Evolutionary conservation across 2,113 vertebrate species (phyloP).

Genomic region (Bufo gargarizans): DNA sequence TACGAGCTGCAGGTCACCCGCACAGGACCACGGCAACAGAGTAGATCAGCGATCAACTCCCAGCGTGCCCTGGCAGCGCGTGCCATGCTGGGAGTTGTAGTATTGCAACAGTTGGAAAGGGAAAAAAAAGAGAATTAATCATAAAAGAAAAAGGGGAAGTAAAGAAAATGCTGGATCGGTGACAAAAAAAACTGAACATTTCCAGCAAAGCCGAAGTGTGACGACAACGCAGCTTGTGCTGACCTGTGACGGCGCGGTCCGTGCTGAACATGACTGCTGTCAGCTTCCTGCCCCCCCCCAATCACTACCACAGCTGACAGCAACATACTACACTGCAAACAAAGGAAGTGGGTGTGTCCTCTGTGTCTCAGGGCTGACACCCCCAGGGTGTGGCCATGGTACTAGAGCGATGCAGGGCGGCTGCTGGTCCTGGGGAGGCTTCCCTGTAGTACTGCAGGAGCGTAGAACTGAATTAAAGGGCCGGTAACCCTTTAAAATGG

Average conservation of each 20-base stretch:
- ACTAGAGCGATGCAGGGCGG: not conserved
- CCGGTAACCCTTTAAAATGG: not conserved
- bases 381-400: not conserved
- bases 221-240: not conserved
- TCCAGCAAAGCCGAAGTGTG: too few relatives aligned
- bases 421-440: not conserved
- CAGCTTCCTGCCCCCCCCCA: not conserved
- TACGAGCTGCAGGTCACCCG: too few relatives aligned
- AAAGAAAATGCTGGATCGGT: too few relatives aligned
- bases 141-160: too few relatives aligned
- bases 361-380: not conserved
- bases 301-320: not conserved
- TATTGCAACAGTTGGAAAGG: too few relatives aligned
- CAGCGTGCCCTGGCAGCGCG: too few relatives aligned
- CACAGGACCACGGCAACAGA: too few relatives aligned
- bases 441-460: not conserved
- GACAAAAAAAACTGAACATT: too few relatives aligned
- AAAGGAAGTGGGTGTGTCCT: conserved; percentile 36
- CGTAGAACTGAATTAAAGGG: not conserved
- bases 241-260: not conserved
- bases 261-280: not conserved
- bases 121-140: too few relatives aligned
- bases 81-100: too few relatives aligned
- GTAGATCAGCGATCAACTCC: too few relatives aligned
- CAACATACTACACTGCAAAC: conserved; percentile 38